A percentile compares a stretch with the other conserved stretches of the same genome.
Evolutionary conservation across 1,140 invertebrate genomes (phyloP).

Genomic region (Chelonus insularis): DNA sequence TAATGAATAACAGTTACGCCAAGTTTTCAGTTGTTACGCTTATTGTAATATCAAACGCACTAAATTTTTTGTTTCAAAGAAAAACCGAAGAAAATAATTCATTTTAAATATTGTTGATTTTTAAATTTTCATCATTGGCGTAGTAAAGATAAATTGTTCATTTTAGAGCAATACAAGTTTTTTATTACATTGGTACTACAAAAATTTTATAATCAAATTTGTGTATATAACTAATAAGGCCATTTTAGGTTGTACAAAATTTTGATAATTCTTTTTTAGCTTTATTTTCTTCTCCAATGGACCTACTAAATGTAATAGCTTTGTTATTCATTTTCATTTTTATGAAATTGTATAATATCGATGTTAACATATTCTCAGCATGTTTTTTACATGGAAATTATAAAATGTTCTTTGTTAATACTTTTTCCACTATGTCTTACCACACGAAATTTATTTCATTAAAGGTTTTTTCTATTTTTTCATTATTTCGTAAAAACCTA

Average conservation of each 20-base stretch:
- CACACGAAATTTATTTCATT: constrained; percentile 11
- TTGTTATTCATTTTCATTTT: background rate
- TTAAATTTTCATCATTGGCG: too few species aligned
- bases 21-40: too few species aligned
- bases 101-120: too few species aligned
- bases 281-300: background rate
- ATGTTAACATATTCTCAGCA: background rate
- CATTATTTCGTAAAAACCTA: constrained; percentile 3
- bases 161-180: too few species aligned
- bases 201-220: too few species aligned
- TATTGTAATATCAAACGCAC: too few species aligned
- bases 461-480: constrained; percentile 12
- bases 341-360: background rate
- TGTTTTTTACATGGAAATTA: constrained; percentile 15
- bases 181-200: too few species aligned
- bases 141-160: too few species aligned
- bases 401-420: background rate
- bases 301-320: background rate
- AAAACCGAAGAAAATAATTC: too few species aligned
- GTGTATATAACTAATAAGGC: too few species aligned
- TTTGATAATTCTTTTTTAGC: background rate
- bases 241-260: background rate
- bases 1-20: too few species aligned
- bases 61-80: too few species aligned
- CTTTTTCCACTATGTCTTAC: constrained; percentile 11